Base-by-base conservation (phyloP, 37 sponge, comb jelly and placozoan genomes). In the Mnemiopsis leidyi region DNA sequence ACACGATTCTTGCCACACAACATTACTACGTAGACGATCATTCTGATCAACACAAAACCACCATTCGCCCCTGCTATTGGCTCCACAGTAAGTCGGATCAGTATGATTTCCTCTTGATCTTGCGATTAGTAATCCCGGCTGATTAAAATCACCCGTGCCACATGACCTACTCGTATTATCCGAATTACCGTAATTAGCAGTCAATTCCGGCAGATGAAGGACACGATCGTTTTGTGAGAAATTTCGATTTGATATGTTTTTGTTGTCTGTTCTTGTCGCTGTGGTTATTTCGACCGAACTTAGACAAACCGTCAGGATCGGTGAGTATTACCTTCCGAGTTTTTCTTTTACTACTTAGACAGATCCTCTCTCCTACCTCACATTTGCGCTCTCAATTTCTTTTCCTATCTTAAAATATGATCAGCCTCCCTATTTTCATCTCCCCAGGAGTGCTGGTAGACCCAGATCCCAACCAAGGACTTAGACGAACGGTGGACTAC, bases 401-500 rank as follows among this genome's bases (percentile, higher is more conserved):
- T 13, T 48, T 48, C 61, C 61, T 48, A n/a, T n/a, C n/a, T n/a
- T n/a, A n/a, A n/a, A n/a, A n/a, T n/a, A n/a, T n/a, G n/a, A n/a
- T n/a, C n/a, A n/a, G n/a, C n/a, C n/a, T n/a, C n/a, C n/a, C n/a
- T n/a, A n/a, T 48, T 48, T 48, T 13, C 5, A 48, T 48, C 61
- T 48, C 20, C 20, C 5, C 75, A 71, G 75, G 75, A 23, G 75
- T 71, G 5, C 23, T 71, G 20, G 75, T 71, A 26, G 75, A 71
- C 75, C 61, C 61, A 48, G 61, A 48, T 48, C 75, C 75, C 5
- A 71, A 71, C 75, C 30, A 71, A 29, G 75, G 75, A 29, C 75
- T 71, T 13, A 5, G 30, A 71, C 29, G 29, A 26, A 71, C 30
- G 3, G 30, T 71, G 5, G 75, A 71, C 75, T 71, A n/a, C 25